phyloP scores from a whole-genome alignment of 2,888 invertebrate genomes.

The Allacma fusca region DNA sequence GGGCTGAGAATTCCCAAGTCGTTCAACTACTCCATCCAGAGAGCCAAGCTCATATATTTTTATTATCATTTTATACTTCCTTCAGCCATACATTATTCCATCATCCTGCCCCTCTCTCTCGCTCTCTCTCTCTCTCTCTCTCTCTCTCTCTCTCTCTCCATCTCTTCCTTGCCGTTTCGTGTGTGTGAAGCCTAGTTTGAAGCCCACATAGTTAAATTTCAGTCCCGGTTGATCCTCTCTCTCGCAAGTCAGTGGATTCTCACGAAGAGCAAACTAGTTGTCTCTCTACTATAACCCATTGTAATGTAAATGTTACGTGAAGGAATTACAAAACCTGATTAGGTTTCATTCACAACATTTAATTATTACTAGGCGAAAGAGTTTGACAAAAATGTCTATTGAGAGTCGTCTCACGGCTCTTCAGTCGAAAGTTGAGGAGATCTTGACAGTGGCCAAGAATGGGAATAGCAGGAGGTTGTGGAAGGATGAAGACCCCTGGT shows the following conservation, averaged over 20 bases:
- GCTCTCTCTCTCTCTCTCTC: neutral
- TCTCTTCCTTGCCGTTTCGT: no score
- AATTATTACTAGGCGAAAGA: constrained; percentile 21
- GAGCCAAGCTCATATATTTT: constrained; percentile 24
- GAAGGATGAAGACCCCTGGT: neutral
- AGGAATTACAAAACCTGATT: constrained; percentile 43
- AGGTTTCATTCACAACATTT: constrained; percentile 32
- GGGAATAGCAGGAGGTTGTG: constrained; percentile 28
- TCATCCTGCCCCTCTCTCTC: neutral
- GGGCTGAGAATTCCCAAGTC: constrained; percentile 19
- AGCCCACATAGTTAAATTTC: neutral
- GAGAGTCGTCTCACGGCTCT: constrained; percentile 58
- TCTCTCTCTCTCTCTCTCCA: neutral
- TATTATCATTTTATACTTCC: constrained; percentile 23
- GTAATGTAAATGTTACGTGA: constrained; percentile 39
- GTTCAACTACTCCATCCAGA: constrained; percentile 10
- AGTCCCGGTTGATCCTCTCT: constrained; percentile 16
- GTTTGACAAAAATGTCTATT: constrained; percentile 55
- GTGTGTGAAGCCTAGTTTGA: neutral
- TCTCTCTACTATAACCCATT: constrained; percentile 5
- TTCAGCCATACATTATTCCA: constrained; percentile 7
- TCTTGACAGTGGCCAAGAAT: constrained; percentile 48
- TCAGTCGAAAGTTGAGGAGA: constrained; percentile 57
- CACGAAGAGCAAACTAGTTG: constrained; percentile 24
- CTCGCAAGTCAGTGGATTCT: constrained; percentile 5